phyloP scores from a whole-genome alignment of 2,797 vertebrate species.

The Rallus crepitans region DNA sequence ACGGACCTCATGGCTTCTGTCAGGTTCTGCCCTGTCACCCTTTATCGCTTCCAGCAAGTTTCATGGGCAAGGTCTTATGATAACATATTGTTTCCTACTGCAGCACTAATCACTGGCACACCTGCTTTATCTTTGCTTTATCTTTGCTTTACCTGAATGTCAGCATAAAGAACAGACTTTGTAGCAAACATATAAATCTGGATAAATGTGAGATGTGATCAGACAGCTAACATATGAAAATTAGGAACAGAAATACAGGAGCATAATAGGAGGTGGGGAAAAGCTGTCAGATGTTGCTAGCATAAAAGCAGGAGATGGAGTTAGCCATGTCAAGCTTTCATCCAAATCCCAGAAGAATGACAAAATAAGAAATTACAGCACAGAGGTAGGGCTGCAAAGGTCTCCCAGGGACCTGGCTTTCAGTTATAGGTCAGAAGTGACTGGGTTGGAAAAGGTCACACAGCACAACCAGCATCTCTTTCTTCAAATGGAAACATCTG shows the following conservation, averaged over 20 bases:
- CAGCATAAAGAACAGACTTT: conserved; percentile 9
- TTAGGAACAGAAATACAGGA: conserved; percentile 7
- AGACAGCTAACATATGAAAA: conserved; percentile 54
- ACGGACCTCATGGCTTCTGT: not conserved
- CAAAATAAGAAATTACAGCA: conserved; percentile 48
- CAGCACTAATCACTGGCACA: conserved; percentile 7
- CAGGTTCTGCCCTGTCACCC: conserved; percentile 3
- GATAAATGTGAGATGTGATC: conserved; percentile 24
- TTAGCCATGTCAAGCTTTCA: conserved; percentile 16
- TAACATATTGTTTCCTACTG: conserved; percentile 7
- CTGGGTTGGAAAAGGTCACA: conserved; percentile 51
- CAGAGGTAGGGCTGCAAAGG: conserved; percentile 8
- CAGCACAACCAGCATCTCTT: conserved; percentile 1
- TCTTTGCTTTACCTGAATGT: conserved; percentile 33
- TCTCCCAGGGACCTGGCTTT: conserved; percentile 37
- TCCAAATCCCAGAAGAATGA: conserved; percentile 42
- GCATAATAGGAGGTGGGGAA: conserved; percentile 17
- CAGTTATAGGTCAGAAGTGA: conserved; percentile 51
- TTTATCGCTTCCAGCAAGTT: conserved; percentile 2
- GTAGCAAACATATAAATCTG: conserved; percentile 36
- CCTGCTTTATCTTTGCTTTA: not conserved
- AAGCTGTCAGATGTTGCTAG: conserved; percentile 38
- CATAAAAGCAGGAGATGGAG: conserved; percentile 8
- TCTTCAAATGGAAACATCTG: conserved; percentile 62
- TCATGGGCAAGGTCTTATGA: not conserved